Base-by-base conservation (phyloP, 2,888 invertebrate species). In the Sesia bembeciformis region DNA sequence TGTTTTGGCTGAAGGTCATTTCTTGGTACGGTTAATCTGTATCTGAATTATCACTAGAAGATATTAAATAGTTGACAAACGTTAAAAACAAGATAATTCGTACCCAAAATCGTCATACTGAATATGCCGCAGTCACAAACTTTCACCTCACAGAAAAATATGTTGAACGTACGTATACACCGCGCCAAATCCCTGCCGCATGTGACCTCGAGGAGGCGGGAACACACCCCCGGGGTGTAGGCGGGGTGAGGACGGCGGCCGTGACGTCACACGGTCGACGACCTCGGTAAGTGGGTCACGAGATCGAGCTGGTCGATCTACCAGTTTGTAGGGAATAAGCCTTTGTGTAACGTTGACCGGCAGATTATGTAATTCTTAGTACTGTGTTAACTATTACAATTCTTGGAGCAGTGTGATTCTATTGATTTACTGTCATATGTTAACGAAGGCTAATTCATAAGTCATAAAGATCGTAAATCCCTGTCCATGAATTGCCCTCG, bases 211-310 rank as follows among this genome's bases (percentile, higher is more conserved):
- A 51, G 53, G 6, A 23, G 67, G 62, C 70, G 74, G 70, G 69
- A 74, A 77, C 79, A 81, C 83, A 84, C 82, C 83, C 84, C 81
- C 78, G 62, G 68, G 75, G 65, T 76, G 60, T 50, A 7, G 59
- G 62, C 52, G 65, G 64, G 67, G 68, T 69, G 62, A 65, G 67
- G 72, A 60, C 66, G 70, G 59, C 40, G 61, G 66, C 58, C 62
- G 81, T 87, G 88, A 88, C 88, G 88, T 87, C 88, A 88, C 83
- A 66, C 79, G 85, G 86, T 84, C 84, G 81, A 67, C 79, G 79
- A 87, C 80, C 85, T 71, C 65, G 67, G 66, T 68, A 88, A 83
- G 68, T 88, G 72, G 88, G 88, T 88, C 87, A 88, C 62, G 70
- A 68, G 68, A 74, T 74, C 78, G 68, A 50, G 73, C 70, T 76